Evolutionary conservation across 1,140 invertebrate genomes (phyloP).

Genomic region (Elysia chlorotica): DNA sequence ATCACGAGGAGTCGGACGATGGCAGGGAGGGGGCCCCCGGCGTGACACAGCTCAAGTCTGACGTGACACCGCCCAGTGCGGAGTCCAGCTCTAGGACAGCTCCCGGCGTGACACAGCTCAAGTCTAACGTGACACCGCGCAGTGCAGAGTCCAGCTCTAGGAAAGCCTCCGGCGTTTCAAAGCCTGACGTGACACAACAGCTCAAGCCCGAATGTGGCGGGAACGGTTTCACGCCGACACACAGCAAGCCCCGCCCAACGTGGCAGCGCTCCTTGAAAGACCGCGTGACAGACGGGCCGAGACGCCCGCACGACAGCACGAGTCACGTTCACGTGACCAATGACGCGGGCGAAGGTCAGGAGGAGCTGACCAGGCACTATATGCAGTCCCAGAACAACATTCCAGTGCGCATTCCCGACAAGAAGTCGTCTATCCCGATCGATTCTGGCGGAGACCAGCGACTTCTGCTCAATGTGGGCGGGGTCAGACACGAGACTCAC

Average conservation of each 20-base stretch:
- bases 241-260: neutral
- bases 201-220: neutral
- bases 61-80: neutral
- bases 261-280: constrained; percentile 16
- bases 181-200: neutral
- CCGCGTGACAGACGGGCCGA: neutral
- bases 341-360: neutral
- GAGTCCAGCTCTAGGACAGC: neutral
- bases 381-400: constrained; percentile 6
- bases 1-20: neutral
- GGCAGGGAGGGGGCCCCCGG: neutral
- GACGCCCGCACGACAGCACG: neutral
- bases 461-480: constrained; percentile 95
- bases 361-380: constrained; percentile 2
- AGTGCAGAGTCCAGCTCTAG: neutral
- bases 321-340: neutral
- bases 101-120: neutral
- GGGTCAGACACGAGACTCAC: constrained; percentile 94
- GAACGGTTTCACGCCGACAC: neutral
- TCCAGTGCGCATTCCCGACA: neutral
- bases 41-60: too few species aligned
- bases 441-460: constrained; percentile 29
- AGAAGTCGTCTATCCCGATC: neutral
- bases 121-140: too few species aligned
- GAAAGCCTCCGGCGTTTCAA: neutral